Evolutionary conservation across 2,888 invertebrate genomes (phyloP).

Genomic region (Corbicula japonica): DNA sequence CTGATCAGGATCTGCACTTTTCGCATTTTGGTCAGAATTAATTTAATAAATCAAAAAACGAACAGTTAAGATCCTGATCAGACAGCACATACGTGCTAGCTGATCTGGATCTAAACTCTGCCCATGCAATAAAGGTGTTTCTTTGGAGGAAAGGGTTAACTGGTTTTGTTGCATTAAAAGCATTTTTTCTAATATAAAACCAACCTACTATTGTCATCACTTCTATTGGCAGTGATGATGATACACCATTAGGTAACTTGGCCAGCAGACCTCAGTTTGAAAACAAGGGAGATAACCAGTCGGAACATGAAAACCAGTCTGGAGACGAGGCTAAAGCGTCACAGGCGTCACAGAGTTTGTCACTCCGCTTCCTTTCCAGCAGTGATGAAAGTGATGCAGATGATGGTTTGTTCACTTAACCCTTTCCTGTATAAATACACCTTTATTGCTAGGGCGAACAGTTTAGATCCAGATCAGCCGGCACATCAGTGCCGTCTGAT

Average conservation of each 20-base stretch:
- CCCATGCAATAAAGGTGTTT: too few species aligned
- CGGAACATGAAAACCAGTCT: constrained; percentile 2
- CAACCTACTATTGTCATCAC: not conserved
- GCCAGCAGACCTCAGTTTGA: constrained; percentile 1
- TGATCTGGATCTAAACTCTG: too few species aligned
- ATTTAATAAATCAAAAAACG: too few species aligned
- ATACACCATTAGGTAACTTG: constrained; percentile 2
- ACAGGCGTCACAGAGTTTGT: constrained; percentile 43
- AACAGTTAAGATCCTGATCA: too few species aligned
- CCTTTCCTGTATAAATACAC: too few species aligned
- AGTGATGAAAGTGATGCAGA: constrained; percentile 57
- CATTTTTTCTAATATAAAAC: not conserved
- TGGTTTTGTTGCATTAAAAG: not conserved
- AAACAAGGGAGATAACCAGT: not conserved
- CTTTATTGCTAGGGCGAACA: too few species aligned
- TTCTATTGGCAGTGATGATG: constrained; percentile 31
- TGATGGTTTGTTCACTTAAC: constrained; percentile 22
- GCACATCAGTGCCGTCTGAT: not conserved
- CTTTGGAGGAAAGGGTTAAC: too few species aligned
- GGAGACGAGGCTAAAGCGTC: constrained; percentile 19
- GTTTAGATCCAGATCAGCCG: not conserved
- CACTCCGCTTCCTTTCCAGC: constrained; percentile 51
- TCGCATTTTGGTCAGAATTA: too few species aligned
- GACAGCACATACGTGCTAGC: too few species aligned
- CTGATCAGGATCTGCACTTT: too few species aligned